A percentile compares a stretch with the other conserved stretches of the same genome.
Conservation (phyloP, 30 jellyfish, hydroid and myxozoan genomes). For the Aurelia sp. region DNA sequence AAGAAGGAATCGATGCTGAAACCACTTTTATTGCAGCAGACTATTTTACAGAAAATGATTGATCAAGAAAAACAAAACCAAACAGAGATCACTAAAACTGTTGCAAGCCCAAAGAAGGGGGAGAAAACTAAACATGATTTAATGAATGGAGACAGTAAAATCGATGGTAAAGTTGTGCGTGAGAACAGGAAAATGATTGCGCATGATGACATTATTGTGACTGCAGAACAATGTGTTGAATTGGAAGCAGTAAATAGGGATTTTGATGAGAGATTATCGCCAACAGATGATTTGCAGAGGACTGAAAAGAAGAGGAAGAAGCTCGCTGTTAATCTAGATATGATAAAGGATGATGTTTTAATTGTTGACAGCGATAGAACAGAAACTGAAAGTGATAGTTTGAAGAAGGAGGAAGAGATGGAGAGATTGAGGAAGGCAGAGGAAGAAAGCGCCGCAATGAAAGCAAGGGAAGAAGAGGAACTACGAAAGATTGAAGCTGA, state of each 20-base stretch:
- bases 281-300: no score
- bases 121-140: no score
- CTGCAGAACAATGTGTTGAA: no score
- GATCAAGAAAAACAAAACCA: conserved; percentile 12
- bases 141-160: no score
- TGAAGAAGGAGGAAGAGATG: not conserved
- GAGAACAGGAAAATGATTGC: no score
- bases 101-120: no score
- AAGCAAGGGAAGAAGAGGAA: conserved; percentile 10
- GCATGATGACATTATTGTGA: no score
- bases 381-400: not conserved
- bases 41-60: conserved; percentile 45
- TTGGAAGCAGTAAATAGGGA: no score
- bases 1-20: conserved; percentile 27
- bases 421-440: not conserved
- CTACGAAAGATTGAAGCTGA: not conserved
- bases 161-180: no score
- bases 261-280: no score
- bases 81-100: no score
- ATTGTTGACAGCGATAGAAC: not conserved
- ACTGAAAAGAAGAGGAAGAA: conserved; percentile 3
- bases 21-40: conserved; percentile 51
- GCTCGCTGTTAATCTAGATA: conserved; percentile 3
- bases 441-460: conserved; percentile 1
- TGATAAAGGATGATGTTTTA: conserved; percentile 16